Percentiles rank a stretch among this genome's conserved stretches.
These are phyloP conservation scores for Alethe diademata DNA, from an alignment of 2,113 vertebrate genomes.

Conservation along the genomic window DNA sequence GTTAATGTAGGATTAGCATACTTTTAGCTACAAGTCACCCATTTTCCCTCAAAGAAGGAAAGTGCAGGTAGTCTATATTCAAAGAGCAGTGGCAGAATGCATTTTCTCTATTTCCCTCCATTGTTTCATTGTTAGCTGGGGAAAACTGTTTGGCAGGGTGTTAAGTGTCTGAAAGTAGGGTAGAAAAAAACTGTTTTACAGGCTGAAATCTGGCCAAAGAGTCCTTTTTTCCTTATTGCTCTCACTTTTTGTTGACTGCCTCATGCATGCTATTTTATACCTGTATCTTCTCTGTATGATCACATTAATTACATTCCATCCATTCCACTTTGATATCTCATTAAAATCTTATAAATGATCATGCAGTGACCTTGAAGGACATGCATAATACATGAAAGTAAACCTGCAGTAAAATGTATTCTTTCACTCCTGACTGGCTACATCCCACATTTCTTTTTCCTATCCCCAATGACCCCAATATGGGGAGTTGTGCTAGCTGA, in stretches of 20 bases:
- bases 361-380: slow-evolving; percentile 83
- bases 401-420: slow-evolving; percentile 86
- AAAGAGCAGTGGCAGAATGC: not conserved
- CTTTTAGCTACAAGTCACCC: not conserved
- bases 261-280: slow-evolving; percentile 65
- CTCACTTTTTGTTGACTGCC: slow-evolving; percentile 52
- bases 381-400: slow-evolving; percentile 89
- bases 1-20: not conserved
- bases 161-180: not conserved
- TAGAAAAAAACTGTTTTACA: slow-evolving; percentile 9
- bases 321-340: slow-evolving; percentile 86
- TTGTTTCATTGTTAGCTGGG: slow-evolving; percentile 7
- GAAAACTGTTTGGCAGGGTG: not conserved
- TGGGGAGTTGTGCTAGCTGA: slow-evolving; percentile 69
- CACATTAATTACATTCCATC: slow-evolving; percentile 82
- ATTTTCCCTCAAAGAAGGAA: not conserved
- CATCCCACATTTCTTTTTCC: slow-evolving; percentile 75
- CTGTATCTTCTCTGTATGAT: slow-evolving; percentile 73
- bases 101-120: slow-evolving; percentile 19
- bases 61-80: not conserved
- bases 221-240: not conserved
- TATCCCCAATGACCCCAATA: slow-evolving; percentile 80
- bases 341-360: slow-evolving; percentile 89
- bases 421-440: slow-evolving; percentile 85
- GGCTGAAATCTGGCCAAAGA: not conserved